Base-by-base conservation (phyloP, 2,113 vertebrate species). In the Zapornia atra region DNA sequence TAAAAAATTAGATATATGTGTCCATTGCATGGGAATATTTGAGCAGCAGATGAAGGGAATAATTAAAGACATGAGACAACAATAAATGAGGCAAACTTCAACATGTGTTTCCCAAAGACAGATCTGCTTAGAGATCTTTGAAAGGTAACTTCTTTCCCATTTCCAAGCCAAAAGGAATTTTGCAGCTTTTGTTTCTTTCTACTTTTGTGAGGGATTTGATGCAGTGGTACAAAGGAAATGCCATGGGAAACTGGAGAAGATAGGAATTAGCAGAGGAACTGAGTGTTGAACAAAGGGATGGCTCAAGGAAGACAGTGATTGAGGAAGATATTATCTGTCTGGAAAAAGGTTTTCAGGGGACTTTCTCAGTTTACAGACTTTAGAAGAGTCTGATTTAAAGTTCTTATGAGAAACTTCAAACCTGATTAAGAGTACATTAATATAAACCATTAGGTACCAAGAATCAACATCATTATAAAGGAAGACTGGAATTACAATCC, bases 191-290 rank as follows among this genome's bases (percentile, higher is more conserved):
- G 10, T 71, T 24, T 75, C 9, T 76, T 8, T 72, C 15, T 75
- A 1, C 22, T 91, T 93, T 70, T 12, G 8, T 84, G 69, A 40
- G 22, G 25, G 46, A 87, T 81, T 81, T 89, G 22, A 63, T 89
- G 9, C 5, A 83, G 77, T 31, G 36, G 12, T 36, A 78, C 24
- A 84, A 59, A 86, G 46, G 72, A 89, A 96, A 91, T 94, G 76
- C 69, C 69, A 75, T 75, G 25, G 46, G 46, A 91, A 97, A 91
- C 22, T 84, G 28, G n/a, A 91, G 90, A 72, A 95, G 57, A 42
- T 4, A 76, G n/a, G 50, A 73, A 81, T 88, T 95, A 89, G 16
- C 54, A 86, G n/a, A 81, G 60, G 60, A 88, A 40, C n/a, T 31
- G 36, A 77, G 22, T 17, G 12, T 10, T 57, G 54, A 94, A 81